phyloP scores from a whole-genome alignment of 1,140 invertebrate species.

The Arion vulgaris region DNA sequence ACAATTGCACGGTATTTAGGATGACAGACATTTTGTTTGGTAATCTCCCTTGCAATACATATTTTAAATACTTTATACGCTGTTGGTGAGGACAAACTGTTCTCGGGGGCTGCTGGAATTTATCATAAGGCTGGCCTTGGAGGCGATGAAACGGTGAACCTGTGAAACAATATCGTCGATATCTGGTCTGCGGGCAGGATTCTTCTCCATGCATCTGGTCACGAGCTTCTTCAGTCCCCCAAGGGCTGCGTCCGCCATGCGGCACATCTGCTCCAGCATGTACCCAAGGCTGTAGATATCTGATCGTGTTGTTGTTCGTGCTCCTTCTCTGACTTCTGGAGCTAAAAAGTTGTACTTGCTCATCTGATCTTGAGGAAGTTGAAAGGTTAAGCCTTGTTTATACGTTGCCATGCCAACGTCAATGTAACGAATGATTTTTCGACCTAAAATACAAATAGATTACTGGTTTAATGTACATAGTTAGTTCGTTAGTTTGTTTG shows the following conservation, averaged over 20 bases:
- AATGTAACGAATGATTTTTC: conserved; percentile 46
- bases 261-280: conserved; percentile 47
- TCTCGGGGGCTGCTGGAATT: background rate
- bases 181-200: conserved; percentile 32
- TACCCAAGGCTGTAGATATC: conserved; percentile 45
- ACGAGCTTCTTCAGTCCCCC: conserved; percentile 23
- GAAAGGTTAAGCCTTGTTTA: conserved; percentile 45
- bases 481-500: too few relatives aligned
- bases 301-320: conserved; percentile 12
- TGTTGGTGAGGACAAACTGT: conserved; percentile 22
- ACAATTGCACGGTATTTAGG: background rate
- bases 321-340: conserved; percentile 39
- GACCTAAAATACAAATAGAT: too few relatives aligned
- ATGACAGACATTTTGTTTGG: background rate
- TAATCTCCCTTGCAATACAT: background rate
- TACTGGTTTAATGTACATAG: too few relatives aligned
- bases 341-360: conserved; percentile 47
- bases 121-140: conserved; percentile 14
- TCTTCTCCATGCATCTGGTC: conserved; percentile 36
- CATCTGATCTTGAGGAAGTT: conserved; percentile 46
- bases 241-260: conserved; percentile 29
- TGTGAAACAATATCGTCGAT: conserved; percentile 37
- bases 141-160: conserved; percentile 32
- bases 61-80: background rate
- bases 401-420: conserved; percentile 50